Evolutionary conservation across 2,888 invertebrate genomes (phyloP).

Genomic region (Orgyia antiqua): DNA sequence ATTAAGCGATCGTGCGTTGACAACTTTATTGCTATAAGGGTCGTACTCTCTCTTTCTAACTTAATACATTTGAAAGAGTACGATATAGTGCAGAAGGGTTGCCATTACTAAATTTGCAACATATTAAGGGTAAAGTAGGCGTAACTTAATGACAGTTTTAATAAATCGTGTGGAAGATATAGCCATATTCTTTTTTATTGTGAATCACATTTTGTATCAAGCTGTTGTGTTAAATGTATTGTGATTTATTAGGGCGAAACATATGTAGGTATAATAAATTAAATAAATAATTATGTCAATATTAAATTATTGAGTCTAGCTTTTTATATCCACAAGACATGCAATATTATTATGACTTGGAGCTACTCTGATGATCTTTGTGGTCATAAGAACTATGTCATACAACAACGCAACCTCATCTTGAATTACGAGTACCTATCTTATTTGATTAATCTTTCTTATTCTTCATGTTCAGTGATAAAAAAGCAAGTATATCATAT

Average conservation of each 20-base stretch:
- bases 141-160: conserved; percentile 60
- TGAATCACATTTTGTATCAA: conserved; percentile 18
- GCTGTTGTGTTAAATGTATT: conserved; percentile 8
- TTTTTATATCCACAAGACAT: too few relatives aligned
- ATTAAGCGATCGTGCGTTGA: conserved; percentile 36
- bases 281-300: not conserved
- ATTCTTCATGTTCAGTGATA: too few relatives aligned
- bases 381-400: too few relatives aligned
- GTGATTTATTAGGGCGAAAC: conserved; percentile 11
- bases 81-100: conserved; percentile 25
- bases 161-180: conserved; percentile 65
- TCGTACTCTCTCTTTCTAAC: conserved; percentile 21
- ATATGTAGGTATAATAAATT: conserved; percentile 1
- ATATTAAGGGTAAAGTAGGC: conserved; percentile 64
- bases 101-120: conserved; percentile 36
- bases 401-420: too few relatives aligned
- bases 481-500: too few relatives aligned
- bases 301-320: too few relatives aligned
- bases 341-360: too few relatives aligned
- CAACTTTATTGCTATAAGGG: conserved; percentile 39
- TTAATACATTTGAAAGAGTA: conserved; percentile 22
- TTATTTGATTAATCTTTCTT: too few relatives aligned
- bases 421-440: too few relatives aligned
- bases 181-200: conserved; percentile 21
- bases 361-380: too few relatives aligned